Base-by-base conservation (phyloP, 2,797 vertebrate species). In the Xiphophorus birchmanni region DNA sequence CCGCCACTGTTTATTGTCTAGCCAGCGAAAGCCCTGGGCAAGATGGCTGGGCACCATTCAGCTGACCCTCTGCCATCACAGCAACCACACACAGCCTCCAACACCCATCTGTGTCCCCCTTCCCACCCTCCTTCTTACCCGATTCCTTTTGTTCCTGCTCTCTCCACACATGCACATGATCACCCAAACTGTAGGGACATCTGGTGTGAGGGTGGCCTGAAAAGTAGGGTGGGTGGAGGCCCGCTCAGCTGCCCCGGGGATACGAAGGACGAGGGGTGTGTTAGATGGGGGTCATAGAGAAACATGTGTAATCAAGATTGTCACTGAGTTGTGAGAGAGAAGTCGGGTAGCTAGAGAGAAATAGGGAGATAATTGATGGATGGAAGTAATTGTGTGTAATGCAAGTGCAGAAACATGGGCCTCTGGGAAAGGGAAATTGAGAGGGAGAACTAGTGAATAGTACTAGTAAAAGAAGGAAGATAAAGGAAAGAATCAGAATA, bases 301-400 rank as follows among this genome's bases (percentile, higher is more conserved):
- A 86, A 90, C 82, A 86, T 78, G 85, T 91, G 82, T 84, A 81
- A 86, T 89, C 81, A 77, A 86, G 85, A 76, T 89, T 92, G 87
- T 88, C 80, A 76, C 65, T 79, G 88, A 84, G 86, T 47, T 75
- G 79, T 87, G 86, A 90, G 90, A 87, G 78, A 89, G 89, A 88
- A 90, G 84, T 91, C 77, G 82, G 80, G 71, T 80, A 85, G 86
- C 84, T 86, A 87, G 89, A 90, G 87, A 91, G 91, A 86, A 92
- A 90, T 81, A 80, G 88, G 91, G 90, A 93, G 91, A 93, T 93
- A 92, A 93, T 92, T 95, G 95, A 95, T 94, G 90, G 92, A 94
- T 94, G 86, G 82, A 92, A 92, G 92, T 95, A 93, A 94, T 94
- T 95, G 95, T 94, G 89, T 94, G 92, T 94, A 94, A 93, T 93